Base-by-base conservation (phyloP, 2,797 vertebrate genomes). In the Lepus oiostolus region DNA sequence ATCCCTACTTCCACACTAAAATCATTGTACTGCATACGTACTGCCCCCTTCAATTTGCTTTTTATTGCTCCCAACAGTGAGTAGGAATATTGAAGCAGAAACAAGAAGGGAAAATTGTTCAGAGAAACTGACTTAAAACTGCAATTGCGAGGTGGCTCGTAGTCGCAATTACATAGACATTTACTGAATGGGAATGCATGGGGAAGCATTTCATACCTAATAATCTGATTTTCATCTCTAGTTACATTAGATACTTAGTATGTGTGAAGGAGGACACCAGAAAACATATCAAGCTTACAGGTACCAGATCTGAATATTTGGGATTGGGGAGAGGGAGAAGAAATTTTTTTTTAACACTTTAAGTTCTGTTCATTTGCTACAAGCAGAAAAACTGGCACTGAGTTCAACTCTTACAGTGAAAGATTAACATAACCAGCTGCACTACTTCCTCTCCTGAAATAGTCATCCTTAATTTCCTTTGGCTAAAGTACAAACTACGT, bases 401-500 rank as follows among this genome's bases (percentile, higher is more conserved):
- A 90, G 95, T 93, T 85, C 14, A 2, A 50, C 28, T 82, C n/a
- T 80, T 93, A 74, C 32, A 93, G 88, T 28, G 47, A 38, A 88
- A 95, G 63, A 96, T 93, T 96, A 95, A 84, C 90, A 90, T 82
- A 96, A 90, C 91, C 10, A 32, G 85, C 94, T 93, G 79, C 79
- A 88, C 63, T 88, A 58, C 76, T 95, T 96, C 90, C 93, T 81
- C 67, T 97, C 95, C 96, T 91, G 38, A 93, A 94, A 96, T 93
- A 96, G 77, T 85, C 90, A 95, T 95, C 85, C 63, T 96, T 89
- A 97, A 96, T 90, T 96, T 97, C 92, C 88, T 97, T 92, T 96
- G 88, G 75, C 85, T 97, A 96, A 97, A 79, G 67, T 90, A 96
- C 35, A 84, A 58, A 80, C 81, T 77, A 22, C 65, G 65, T 95